These are phyloP conservation scores for Glossosoma conforme DNA, from an alignment of 1,140 invertebrate species.

Conservation along the genomic window DNA sequence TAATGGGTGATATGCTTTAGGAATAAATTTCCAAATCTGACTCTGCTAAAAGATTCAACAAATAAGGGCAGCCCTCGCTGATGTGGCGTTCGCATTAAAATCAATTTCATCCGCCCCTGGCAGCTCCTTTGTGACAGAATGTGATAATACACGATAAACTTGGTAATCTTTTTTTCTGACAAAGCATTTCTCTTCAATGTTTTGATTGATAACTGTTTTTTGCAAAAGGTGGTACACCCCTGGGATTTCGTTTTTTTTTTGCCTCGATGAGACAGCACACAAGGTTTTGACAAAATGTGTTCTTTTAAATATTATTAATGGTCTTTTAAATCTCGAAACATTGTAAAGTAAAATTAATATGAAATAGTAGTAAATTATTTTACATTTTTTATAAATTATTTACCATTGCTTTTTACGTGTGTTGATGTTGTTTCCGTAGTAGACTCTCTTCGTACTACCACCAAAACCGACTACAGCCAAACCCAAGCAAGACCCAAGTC, in stretches of 20 bases:
- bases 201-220: conserved; percentile 28
- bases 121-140: conserved; percentile 7
- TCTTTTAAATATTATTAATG: not conserved
- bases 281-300: not conserved
- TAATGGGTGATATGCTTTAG: too few species aligned
- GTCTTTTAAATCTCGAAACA: too few species aligned
- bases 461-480: too few species aligned
- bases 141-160: conserved; percentile 27
- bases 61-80: conserved; percentile 3
- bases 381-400: too few species aligned
- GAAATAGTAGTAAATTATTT: too few species aligned
- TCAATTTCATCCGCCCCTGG: conserved; percentile 18
- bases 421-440: too few species aligned
- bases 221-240: not conserved
- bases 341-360: too few species aligned
- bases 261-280: not conserved
- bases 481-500: too few species aligned
- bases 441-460: too few species aligned
- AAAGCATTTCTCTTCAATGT: conserved; percentile 19
- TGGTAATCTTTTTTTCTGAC: conserved; percentile 25
- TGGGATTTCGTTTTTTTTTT: not conserved
- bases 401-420: too few species aligned
- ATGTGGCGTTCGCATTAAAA: conserved; percentile 20
- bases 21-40: too few species aligned
- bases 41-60: not conserved